Base-by-base conservation (phyloP, 1,140 invertebrate genomes). In the Atta colombica region DNA sequence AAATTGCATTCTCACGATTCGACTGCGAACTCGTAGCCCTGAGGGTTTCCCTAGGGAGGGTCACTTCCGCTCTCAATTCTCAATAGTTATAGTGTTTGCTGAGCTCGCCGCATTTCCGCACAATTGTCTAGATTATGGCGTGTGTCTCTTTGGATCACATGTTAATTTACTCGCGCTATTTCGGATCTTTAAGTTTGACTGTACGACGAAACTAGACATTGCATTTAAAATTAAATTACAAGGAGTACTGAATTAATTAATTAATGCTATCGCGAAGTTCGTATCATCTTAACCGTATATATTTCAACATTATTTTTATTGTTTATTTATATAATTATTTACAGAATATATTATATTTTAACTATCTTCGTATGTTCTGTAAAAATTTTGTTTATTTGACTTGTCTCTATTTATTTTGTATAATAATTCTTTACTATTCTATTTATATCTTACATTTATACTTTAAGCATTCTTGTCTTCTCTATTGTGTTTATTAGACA, bases 1-100 rank as follows among this genome's bases (percentile, higher is more conserved):
- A 87, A 90, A 90, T 78, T 82, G 89, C 63, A 89, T 90, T 77
- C 89, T 72, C 85, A 72, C 49, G 45, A 58, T 85, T 88, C 28
- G 28, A 51, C 49, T 75, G 1, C 45, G 35, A 69, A 88, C 49
- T 87, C 31, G 53, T 63, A 80, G 51, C 75, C 8, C 0, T 4
- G n/a, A 53, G 21, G 71, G 4, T 69, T 80, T 21, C 55, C 35
- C 63, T 1, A n/a, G 5, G 7, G 18, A 51, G 4, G 0, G 58
- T 84, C 55, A 35, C 71, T 63, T 84, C 68, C 39, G 60, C 14
- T 80, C 8, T 85, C 35, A 49, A 78, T 77, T 35, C n/a, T 55
- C 55, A 49, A 39, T 39, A 74, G 81, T 75, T 25, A 25, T 25
- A 25, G 25, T 25, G 25, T 25, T 78, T 7, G 2, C 21, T 39